Evolutionary conservation across 2,797 vertebrate species (phyloP).

Genomic region (Natrix natrix): DNA sequence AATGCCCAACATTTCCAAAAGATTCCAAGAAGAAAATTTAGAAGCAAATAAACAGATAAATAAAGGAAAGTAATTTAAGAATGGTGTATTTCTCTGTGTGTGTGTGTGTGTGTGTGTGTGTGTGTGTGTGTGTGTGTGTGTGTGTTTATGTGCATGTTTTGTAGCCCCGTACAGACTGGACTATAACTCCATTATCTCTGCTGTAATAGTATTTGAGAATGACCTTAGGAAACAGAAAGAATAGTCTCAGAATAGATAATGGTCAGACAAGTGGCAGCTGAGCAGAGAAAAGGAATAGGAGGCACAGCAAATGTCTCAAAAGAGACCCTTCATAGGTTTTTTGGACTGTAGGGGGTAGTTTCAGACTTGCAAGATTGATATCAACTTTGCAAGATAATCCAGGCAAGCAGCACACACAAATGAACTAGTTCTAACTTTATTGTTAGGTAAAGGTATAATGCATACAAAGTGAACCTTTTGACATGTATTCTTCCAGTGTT

Average conservation of each 20-base stretch:
- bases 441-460: neutral
- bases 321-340: neutral
- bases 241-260: neutral
- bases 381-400: neutral
- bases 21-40: constrained; percentile 12
- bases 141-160: neutral
- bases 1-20: constrained; percentile 26
- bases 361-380: neutral
- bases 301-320: neutral
- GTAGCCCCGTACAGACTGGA: neutral
- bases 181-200: neutral
- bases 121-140: neutral
- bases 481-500: neutral
- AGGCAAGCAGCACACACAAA: neutral
- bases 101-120: neutral
- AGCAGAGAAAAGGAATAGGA: neutral
- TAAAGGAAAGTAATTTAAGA: neutral
- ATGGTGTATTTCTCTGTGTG: neutral
- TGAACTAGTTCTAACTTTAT: neutral
- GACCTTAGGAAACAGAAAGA: neutral
- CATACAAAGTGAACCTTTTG: neutral
- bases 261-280: neutral
- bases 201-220: neutral
- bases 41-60: neutral
- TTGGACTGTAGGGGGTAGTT: neutral